Conservation (phyloP, 1,140 invertebrate species). For the Prorops nasuta region DNA sequence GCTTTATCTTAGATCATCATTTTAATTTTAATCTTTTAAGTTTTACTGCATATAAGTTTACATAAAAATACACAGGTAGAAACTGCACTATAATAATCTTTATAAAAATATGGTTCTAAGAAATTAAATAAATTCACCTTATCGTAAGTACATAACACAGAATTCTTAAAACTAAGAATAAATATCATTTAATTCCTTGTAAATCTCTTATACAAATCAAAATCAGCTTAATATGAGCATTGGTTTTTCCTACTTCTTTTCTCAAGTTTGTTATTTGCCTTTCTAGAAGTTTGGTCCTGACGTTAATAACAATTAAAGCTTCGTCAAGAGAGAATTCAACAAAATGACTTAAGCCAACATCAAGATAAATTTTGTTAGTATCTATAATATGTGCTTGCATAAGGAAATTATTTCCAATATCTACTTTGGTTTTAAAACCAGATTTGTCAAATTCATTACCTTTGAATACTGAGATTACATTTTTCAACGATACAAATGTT, state of each 20-base stretch:
- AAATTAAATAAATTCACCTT: not conserved
- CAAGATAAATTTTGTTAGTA: slow-evolving; percentile 68
- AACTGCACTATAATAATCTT: not conserved
- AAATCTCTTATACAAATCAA: slow-evolving; percentile 66
- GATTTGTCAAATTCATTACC: slow-evolving; percentile 43
- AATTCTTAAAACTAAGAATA: not conserved
- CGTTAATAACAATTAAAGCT: slow-evolving; percentile 69
- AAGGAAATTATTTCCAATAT: slow-evolving; percentile 75
- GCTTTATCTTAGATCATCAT: not conserved
- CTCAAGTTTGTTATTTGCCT: slow-evolving; percentile 63
- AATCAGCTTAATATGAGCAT: slow-evolving; percentile 79
- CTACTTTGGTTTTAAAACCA: slow-evolving; percentile 76
- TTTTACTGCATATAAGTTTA: slow-evolving; percentile 47
- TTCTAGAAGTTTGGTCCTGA: slow-evolving; percentile 67
- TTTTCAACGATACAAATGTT: slow-evolving; percentile 74
- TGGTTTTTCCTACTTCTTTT: slow-evolving; percentile 67
- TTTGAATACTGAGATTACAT: slow-evolving; percentile 56
- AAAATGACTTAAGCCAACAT: slow-evolving; percentile 73
- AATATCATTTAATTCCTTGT: slow-evolving; percentile 35
- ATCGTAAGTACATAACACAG: not conserved
- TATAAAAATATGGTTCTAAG: not conserved
- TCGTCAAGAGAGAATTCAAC: slow-evolving; percentile 73
- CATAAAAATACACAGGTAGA: not conserved
- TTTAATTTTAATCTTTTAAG: slow-evolving; percentile 11
- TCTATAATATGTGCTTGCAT: slow-evolving; percentile 70